These are phyloP conservation scores for Tipula vernalis DNA, from an alignment of 2,888 invertebrate genomes.

Conservation along the genomic window DNA sequence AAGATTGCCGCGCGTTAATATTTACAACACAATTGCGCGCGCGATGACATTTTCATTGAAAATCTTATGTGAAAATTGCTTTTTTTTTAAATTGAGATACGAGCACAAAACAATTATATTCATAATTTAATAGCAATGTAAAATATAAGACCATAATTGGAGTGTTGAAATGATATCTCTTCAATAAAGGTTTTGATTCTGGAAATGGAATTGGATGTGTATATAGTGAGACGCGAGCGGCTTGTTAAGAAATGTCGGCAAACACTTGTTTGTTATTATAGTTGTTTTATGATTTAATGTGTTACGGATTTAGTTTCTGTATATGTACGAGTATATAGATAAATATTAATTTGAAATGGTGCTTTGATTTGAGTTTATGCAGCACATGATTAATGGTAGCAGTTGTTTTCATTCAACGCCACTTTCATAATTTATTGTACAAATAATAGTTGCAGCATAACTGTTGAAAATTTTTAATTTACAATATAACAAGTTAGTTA, in stretches of 20 bases:
- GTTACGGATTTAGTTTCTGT: too few species aligned
- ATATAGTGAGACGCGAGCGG: not conserved
- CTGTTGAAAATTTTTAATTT: too few species aligned
- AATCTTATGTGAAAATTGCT: not conserved
- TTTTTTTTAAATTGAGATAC: not conserved
- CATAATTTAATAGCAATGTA: not conserved
- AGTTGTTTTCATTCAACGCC: too few species aligned
- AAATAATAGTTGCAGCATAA: too few species aligned
- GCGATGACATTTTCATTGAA: not conserved
- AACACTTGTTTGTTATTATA: not conserved
- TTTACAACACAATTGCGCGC: not conserved
- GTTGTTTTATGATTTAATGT: too few species aligned
- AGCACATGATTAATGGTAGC: too few species aligned
- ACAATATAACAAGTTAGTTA: too few species aligned
- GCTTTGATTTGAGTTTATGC: too few species aligned
- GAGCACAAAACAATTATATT: not conserved
- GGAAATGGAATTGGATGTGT: not conserved
- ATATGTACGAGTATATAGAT: too few species aligned
- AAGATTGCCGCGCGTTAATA: not conserved
- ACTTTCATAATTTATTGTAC: too few species aligned
- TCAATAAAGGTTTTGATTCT: not conserved
- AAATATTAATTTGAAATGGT: too few species aligned
- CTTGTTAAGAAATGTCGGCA: not conserved
- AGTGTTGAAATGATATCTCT: not conserved
- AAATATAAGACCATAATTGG: not conserved